These are phyloP conservation scores for Pyrochroa serraticornis DNA, from an alignment of 2,888 invertebrate species.

Conservation along the genomic window DNA sequence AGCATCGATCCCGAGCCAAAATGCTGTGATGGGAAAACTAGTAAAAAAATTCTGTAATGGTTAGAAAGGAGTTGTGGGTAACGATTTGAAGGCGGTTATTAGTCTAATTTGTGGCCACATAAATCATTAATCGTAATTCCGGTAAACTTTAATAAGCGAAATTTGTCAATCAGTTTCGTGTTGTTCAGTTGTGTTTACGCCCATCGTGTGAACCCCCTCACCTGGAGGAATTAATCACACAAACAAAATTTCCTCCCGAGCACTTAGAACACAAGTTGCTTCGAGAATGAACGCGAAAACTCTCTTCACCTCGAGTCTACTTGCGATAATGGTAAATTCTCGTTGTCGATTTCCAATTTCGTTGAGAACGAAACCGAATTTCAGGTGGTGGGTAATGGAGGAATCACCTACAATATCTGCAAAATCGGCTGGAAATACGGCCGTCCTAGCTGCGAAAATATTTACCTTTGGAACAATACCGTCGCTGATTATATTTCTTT, in stretches of 20 bases:
- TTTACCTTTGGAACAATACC: slow-evolving; percentile 42
- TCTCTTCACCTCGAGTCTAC: not conserved
- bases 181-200: not conserved
- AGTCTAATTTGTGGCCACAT: too few relatives aligned
- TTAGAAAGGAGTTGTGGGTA: too few relatives aligned
- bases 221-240: slow-evolving; percentile 5
- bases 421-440: slow-evolving; percentile 21
- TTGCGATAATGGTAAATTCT: not conserved
- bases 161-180: not conserved
- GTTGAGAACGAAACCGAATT: slow-evolving; percentile 11
- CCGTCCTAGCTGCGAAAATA: slow-evolving; percentile 39
- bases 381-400: slow-evolving; percentile 10
- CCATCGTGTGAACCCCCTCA: slow-evolving; percentile 16
- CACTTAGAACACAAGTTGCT: not conserved
- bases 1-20: too few relatives aligned
- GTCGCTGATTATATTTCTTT: slow-evolving; percentile 40
- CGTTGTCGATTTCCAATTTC: not conserved
- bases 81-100: too few relatives aligned
- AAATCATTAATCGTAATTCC: not conserved
- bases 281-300: not conserved
- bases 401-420: slow-evolving; percentile 28
- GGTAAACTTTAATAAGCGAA: not conserved
- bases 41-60: too few relatives aligned
- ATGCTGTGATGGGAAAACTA: too few relatives aligned
- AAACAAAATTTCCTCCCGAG: not conserved